These are phyloP conservation scores for Anguilla japonica DNA, from an alignment of 2,113 vertebrate genomes.

Conservation along the genomic window DNA sequence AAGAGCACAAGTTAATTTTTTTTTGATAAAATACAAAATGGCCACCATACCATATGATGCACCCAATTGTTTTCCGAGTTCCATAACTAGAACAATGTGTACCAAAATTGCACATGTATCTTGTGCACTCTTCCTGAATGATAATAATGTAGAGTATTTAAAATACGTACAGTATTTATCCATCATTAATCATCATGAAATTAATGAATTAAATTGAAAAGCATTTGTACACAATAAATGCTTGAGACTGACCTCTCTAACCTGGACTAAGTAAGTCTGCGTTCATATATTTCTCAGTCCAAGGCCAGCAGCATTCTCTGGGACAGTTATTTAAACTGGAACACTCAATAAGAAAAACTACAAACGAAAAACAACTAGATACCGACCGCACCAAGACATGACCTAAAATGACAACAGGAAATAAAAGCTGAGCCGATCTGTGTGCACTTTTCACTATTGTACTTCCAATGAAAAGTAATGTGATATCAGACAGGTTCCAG, in stretches of 20 bases:
- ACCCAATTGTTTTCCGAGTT: background rate
- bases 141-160: background rate
- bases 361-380: background rate
- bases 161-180: background rate
- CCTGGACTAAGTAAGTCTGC: background rate
- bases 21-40: constrained; percentile 1
- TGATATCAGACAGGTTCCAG: constrained; percentile 83
- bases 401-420: constrained; percentile 1
- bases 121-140: background rate
- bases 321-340: background rate
- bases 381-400: background rate
- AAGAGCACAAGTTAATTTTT: background rate
- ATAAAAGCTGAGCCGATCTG: background rate
- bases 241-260: background rate
- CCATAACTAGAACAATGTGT: background rate
- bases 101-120: background rate
- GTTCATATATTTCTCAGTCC: background rate
- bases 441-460: background rate
- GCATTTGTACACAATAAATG: background rate
- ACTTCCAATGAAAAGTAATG: constrained; percentile 78
- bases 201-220: background rate
- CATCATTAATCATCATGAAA: background rate
- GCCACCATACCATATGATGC: constrained; percentile 4
- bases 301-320: background rate
- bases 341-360: background rate